Percentiles rank a stretch among this genome's conserved stretches.
Evolutionary conservation across 1,140 invertebrate genomes (phyloP).

Genomic region (Cryptotermes secundus): DNA sequence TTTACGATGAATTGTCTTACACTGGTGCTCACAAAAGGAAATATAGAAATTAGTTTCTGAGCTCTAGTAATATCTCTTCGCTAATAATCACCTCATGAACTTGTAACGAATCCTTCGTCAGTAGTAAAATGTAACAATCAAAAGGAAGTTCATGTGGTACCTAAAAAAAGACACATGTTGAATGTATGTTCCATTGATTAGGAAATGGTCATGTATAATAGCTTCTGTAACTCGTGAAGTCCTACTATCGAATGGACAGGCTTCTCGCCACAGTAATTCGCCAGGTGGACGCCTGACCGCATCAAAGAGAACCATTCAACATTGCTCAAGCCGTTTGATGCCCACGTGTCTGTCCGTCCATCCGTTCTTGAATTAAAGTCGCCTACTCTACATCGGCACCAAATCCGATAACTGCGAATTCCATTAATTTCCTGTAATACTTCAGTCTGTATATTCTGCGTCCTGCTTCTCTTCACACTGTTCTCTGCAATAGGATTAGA

Average conservation of each 20-base stretch:
- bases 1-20: no score
- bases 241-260: neutral
- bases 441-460: neutral
- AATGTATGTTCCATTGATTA: neutral
- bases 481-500: constrained; percentile 3
- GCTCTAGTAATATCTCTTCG: no score
- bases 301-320: neutral
- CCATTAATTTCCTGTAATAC: neutral
- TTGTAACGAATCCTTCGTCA: neutral
- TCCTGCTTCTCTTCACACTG: neutral
- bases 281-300: neutral
- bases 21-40: no score
- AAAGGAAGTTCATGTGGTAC: neutral
- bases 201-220: neutral
- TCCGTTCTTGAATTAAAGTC: neutral
- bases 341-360: neutral
- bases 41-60: no score
- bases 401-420: constrained; percentile 1
- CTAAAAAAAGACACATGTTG: neutral
- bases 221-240: neutral
- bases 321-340: neutral
- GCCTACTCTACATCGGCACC: neutral
- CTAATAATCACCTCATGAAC: no score
- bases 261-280: neutral
- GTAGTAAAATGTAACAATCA: neutral